Conservation (phyloP, 2,113 vertebrate species). For the Rhinolophus ferrumequinum region DNA sequence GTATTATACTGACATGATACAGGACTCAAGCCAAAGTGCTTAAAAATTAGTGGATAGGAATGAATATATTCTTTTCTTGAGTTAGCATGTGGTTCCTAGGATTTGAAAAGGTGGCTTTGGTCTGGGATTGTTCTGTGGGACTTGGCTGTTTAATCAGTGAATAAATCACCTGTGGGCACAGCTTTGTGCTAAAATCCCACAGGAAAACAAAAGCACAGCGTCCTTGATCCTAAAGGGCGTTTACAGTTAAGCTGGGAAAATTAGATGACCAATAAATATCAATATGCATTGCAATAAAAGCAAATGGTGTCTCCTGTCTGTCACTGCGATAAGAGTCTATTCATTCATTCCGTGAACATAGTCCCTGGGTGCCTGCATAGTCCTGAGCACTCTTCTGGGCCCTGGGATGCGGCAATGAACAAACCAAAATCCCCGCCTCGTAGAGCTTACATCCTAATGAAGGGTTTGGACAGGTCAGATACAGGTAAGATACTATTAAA, state of each 20-base stretch:
- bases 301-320: background rate
- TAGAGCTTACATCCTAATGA: background rate
- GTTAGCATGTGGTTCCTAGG: background rate
- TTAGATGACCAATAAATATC: background rate
- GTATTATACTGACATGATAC: background rate
- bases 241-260: background rate
- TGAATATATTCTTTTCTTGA: background rate
- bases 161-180: background rate
- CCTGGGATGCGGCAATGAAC: background rate
- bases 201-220: background rate
- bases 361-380: background rate
- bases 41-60: background rate
- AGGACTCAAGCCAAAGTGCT: background rate
- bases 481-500: background rate
- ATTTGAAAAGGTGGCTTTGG: conserved; percentile 4
- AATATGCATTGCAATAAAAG: background rate
- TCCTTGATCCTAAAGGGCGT: background rate
- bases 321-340: background rate
- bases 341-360: background rate
- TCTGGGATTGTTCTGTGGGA: background rate
- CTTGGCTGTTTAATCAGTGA: conserved; percentile 1
- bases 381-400: background rate
- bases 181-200: background rate
- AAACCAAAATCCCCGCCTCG: background rate
- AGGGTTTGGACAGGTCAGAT: background rate